phyloP scores from a whole-genome alignment of 2,797 vertebrate species.

The Chrysocyon brachyurus region DNA sequence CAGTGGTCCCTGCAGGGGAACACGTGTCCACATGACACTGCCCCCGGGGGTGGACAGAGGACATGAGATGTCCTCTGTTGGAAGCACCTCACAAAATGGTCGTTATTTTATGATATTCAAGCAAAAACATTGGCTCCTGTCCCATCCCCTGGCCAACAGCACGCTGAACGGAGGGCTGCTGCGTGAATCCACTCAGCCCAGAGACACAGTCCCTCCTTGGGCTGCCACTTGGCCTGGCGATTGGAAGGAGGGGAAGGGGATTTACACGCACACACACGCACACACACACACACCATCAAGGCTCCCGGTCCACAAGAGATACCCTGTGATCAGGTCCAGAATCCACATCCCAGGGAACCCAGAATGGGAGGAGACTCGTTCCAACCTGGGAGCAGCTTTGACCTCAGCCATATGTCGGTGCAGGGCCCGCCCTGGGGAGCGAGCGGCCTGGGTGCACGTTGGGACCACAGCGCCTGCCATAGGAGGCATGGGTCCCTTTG shows the following conservation, averaged over 20 bases:
- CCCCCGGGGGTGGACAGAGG: too few relatives aligned
- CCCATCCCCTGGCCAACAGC: accelerated
- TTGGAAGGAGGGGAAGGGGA: accelerated
- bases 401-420: accelerated
- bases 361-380: accelerated
- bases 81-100: neutral
- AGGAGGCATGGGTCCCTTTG: neutral
- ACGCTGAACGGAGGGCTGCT: accelerated
- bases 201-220: neutral
- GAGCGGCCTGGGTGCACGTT: accelerated
- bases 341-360: too few relatives aligned
- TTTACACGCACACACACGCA: too few relatives aligned
- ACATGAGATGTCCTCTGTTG: accelerated
- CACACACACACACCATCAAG: neutral
- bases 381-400: accelerated
- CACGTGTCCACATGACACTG: accelerated
- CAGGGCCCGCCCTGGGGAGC: neutral
- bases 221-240: neutral
- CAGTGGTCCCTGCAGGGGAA: neutral
- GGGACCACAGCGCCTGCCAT: accelerated
- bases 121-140: neutral
- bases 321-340: neutral
- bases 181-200: accelerated
- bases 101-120: accelerated
- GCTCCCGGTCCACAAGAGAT: accelerated